phyloP scores from a whole-genome alignment of 1,140 invertebrate species.

The Zophobas atratus region DNA sequence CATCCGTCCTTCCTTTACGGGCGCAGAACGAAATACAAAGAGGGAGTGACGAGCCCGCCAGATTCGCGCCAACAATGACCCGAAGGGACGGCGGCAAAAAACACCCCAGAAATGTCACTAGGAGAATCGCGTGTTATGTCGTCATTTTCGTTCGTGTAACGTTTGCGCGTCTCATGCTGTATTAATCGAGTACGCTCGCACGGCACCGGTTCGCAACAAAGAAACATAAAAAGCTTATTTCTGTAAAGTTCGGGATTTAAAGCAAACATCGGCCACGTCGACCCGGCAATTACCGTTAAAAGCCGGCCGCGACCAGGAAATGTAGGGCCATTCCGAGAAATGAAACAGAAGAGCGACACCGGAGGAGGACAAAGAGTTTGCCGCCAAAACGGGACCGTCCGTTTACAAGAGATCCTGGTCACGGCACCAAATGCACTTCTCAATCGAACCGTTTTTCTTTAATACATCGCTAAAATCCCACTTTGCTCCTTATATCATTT shows the following conservation, averaged over 20 bases:
- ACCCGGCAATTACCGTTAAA: slow-evolving; percentile 32
- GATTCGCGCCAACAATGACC: slow-evolving; percentile 38
- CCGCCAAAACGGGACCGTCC: no score
- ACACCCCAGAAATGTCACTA: slow-evolving; percentile 43
- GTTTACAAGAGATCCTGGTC: no score
- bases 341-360: no score
- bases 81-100: slow-evolving; percentile 3
- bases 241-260: slow-evolving; percentile 44
- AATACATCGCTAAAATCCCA: no score
- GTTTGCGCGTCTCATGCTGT: slow-evolving; percentile 48
- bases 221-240: slow-evolving; percentile 43
- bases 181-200: slow-evolving; percentile 42
- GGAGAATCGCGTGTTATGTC: slow-evolving; percentile 45
- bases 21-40: no score
- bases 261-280: slow-evolving; percentile 27
- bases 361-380: no score
- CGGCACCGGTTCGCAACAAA: slow-evolving; percentile 36
- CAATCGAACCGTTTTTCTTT: no score
- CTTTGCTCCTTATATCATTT: no score
- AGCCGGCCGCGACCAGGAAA: neutral
- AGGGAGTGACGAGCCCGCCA: neutral
- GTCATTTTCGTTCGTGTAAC: slow-evolving; percentile 42
- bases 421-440: no score
- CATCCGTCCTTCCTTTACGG: slow-evolving; percentile 8
- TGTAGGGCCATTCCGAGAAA: no score